Conservation (phyloP, 2,888 invertebrate genomes). For the Xylota segnis region DNA sequence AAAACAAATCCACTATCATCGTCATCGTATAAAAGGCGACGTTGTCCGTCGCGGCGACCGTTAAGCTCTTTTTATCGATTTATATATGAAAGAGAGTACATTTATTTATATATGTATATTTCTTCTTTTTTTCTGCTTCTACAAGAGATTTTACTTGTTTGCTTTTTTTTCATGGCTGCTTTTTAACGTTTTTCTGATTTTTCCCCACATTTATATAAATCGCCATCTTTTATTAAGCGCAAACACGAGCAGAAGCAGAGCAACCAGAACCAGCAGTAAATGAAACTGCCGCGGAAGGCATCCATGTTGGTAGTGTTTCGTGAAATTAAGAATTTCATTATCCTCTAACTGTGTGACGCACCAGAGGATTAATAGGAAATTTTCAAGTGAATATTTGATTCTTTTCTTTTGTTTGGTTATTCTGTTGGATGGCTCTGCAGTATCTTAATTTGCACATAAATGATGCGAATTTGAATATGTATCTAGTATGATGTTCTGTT, state of each 20-base stretch:
- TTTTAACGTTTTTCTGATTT: conserved; percentile 67
- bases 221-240: conserved; percentile 71
- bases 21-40: conserved; percentile 67
- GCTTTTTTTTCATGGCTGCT: conserved; percentile 58
- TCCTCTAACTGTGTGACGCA: conserved; percentile 49
- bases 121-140: conserved; percentile 53
- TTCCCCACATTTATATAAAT: conserved; percentile 37
- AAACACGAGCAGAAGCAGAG: conserved; percentile 43
- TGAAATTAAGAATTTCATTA: conserved; percentile 57
- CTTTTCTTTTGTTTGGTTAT: conserved; percentile 26
- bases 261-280: conserved; percentile 51
- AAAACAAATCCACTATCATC: conserved; percentile 67
- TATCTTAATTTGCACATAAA: background rate
- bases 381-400: conserved; percentile 27
- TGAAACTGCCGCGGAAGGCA: conserved; percentile 55
- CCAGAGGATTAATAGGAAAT: conserved; percentile 22
- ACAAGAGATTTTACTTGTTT: conserved; percentile 55
- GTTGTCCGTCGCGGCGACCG: conserved; percentile 73
- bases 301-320: conserved; percentile 53
- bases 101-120: conserved; percentile 40
- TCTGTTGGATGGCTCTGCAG: background rate
- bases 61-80: conserved; percentile 75
- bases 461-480: conserved; percentile 7
- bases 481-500: too few species aligned
- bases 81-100: conserved; percentile 67